Conservation (phyloP, 2,113 vertebrate genomes). For the Hippocampus zosterae region DNA sequence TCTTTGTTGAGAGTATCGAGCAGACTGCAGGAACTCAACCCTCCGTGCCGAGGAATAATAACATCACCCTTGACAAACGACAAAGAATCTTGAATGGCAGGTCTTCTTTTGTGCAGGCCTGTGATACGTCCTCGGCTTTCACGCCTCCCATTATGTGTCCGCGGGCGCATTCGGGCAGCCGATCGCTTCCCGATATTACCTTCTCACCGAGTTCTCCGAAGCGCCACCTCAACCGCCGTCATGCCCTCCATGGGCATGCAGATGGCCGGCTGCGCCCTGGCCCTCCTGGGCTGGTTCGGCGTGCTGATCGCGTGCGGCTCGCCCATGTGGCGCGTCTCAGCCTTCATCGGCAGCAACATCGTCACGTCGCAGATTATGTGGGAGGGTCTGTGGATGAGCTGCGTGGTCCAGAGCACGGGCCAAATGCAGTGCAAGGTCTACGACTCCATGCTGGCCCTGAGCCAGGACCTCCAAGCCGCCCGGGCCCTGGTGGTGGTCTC, state of each 20-base stretch:
- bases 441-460: slow-evolving; percentile 63
- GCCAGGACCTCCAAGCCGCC: slow-evolving; percentile 63
- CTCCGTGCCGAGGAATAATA: slow-evolving; percentile 3
- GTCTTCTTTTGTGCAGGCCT: slow-evolving; percentile 30
- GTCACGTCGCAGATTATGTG: slow-evolving; percentile 67
- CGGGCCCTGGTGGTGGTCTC: slow-evolving; percentile 73
- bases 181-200: not conserved
- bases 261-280: slow-evolving; percentile 57
- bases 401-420: slow-evolving; percentile 68
- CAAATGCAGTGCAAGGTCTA: slow-evolving; percentile 73
- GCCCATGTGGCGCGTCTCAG: slow-evolving; percentile 67
- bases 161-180: slow-evolving; percentile 9
- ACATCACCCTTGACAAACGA: slow-evolving; percentile 17
- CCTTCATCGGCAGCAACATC: slow-evolving; percentile 65
- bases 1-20: not conserved
- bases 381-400: slow-evolving; percentile 73
- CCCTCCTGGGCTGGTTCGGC: slow-evolving; percentile 60
- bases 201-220: slow-evolving; percentile 1
- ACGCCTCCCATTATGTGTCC: slow-evolving; percentile 39
- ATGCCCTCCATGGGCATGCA: slow-evolving; percentile 66
- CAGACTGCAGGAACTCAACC: slow-evolving; percentile 23
- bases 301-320: slow-evolving; percentile 46
- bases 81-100: slow-evolving; percentile 54
- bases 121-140: slow-evolving; percentile 1
- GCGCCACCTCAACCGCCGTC: not conserved